Conservation (phyloP, 2,888 invertebrate species). For the Brenthis ino region DNA sequence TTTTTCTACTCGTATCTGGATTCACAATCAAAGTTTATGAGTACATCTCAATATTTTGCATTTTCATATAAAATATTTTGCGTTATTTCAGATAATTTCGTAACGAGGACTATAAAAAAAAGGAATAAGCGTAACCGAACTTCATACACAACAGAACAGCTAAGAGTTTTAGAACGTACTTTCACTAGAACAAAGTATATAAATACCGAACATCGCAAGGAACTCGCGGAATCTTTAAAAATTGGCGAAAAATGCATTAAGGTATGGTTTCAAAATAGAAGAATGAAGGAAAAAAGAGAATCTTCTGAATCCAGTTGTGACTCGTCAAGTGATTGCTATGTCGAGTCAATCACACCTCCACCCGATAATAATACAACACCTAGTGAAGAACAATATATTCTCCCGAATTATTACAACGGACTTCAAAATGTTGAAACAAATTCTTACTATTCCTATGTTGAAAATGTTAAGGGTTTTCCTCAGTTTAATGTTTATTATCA, state of each 20-base stretch:
- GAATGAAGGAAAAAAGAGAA: slow-evolving; percentile 88
- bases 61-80: neutral
- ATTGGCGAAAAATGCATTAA: slow-evolving; percentile 89
- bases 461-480: slow-evolving; percentile 11
- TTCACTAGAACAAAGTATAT: slow-evolving; percentile 83
- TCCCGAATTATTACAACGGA: neutral
- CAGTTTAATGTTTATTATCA: slow-evolving; percentile 21
- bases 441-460: slow-evolving; percentile 11
- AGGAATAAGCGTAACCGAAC: slow-evolving; percentile 85
- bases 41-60: neutral
- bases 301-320: slow-evolving; percentile 57
- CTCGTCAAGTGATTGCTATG: slow-evolving; percentile 42
- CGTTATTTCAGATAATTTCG: slow-evolving; percentile 44
- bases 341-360: slow-evolving; percentile 34
- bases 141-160: slow-evolving; percentile 87
- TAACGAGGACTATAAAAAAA: slow-evolving; percentile 56
- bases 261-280: slow-evolving; percentile 92
- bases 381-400: slow-evolving; percentile 1
- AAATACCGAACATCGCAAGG: slow-evolving; percentile 84
- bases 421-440: neutral
- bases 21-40: too few species aligned
- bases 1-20: too few species aligned
- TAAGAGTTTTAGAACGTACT: slow-evolving; percentile 83
- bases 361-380: slow-evolving; percentile 5
- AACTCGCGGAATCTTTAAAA: slow-evolving; percentile 83